Base-by-base conservation (phyloP, 2,113 vertebrate genomes). In the Steatornis caripensis region DNA sequence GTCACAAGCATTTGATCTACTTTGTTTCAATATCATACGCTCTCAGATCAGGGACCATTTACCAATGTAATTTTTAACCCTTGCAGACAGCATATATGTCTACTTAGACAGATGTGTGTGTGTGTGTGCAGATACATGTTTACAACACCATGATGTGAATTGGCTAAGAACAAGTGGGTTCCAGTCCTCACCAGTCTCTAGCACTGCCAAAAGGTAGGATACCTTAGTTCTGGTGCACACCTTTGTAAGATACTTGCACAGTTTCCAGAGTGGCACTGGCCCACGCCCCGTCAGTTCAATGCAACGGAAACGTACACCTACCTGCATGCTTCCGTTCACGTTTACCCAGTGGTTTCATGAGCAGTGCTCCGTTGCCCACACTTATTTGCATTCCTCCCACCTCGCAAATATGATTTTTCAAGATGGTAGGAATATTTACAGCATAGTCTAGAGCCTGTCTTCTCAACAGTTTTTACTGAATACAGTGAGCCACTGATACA, bases 271-370 rank as follows among this genome's bases (percentile, higher is more conserved):
- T 1, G 22, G 43, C 21, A 3, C 15, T 46, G 32, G n/a, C 21
- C n/a, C 20, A 6, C 20, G 21, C 24, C 6, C 27, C 3, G 27
- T 12, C 39, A 21, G 36, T 11, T 51, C 55, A 46, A 0, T 23
- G 36, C 23, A 62, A 11, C 11, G 55, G 49, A 46, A 32, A 11
- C 54, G 22, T 27, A 6, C 12, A 14, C 3, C 23, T 11, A 4
- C 21, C 46, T 48, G 41, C 27, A 8, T 17, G 6, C 7, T 46
- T 24, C 54, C 15, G 2, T 4, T 7, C 30, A 9, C 13, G 0
- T 1, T 11, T 0, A 19, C 11, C 19, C 0, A 0, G 17, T 15
- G 15, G 32, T 13, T 29, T 51, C 8, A 26, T 0, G 0, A 66
- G 29, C 18, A 43, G 21, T 24, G 1, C 26, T 69, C 57, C 32